Evolutionary conservation across 2,888 invertebrate species (phyloP), one percentile per base, ranked within the genome.

Genomic region (Drosophila ustulata): DNA sequence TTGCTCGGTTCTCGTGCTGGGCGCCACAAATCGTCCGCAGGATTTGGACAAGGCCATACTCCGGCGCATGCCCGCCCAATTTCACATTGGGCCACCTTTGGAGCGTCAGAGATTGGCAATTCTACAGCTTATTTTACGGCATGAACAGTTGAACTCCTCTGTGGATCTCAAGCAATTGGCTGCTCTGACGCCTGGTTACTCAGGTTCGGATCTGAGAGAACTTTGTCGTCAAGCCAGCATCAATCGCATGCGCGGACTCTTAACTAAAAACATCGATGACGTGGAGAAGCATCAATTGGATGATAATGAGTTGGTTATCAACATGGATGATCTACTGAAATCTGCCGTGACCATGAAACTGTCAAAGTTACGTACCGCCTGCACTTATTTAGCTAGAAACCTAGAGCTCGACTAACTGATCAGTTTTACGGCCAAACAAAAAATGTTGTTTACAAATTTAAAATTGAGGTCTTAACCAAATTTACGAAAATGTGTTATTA

Each of bases 11-110:
- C 96, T 97, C 88, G 96, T 99, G 26, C 98, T 99, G 97, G 99
- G 97, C 0, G 99, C 99, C 0, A 99, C 99, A 1, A 99, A 99
- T 93, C 95, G 99, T 6, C 99, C 99, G 0, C 96, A 97, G 82
- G 99, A 99, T 93, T 94, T 99, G 64, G 99, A 98, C 93, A 95
- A 95, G 88, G 99, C 98, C 6, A 99, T 99, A 91, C 94, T 98
- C 62, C 94, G 99, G 0, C 94, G 99, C 73, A 98, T 99, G 98
- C 99, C 99, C 5, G 96, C 98, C 71, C 96, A 97, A 75, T 98
- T 98, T 93, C 96, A 97, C 92, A 95, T 98, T 89, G 95, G 96
- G 18, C 94, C 97, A 92, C 98, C 98, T 89, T 94, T 93, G 81
- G 93, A 94, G 56, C 80, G 91, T 26, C 96, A 97, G 90, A 94